These are phyloP conservation scores for Labia minor DNA, from an alignment of 2,888 invertebrate species.

Conservation along the genomic window DNA sequence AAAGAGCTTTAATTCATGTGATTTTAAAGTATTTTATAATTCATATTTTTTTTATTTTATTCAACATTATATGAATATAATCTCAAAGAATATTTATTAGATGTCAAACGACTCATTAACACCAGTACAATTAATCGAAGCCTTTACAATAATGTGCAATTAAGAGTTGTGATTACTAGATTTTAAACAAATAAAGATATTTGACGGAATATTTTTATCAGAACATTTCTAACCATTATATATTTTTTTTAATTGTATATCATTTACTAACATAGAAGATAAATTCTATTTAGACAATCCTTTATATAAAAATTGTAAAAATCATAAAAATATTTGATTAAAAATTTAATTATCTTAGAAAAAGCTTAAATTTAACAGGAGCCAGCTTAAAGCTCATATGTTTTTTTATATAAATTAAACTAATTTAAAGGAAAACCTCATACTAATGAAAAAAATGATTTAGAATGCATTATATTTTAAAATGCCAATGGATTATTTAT, in stretches of 20 bases:
- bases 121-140: constrained; percentile 1
- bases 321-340: not conserved
- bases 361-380: no score
- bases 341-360: no score
- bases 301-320: not conserved
- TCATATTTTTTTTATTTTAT: no score
- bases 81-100: not conserved
- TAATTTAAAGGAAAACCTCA: no score
- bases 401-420: no score
- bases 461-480: no score
- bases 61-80: not conserved
- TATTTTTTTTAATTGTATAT: not conserved
- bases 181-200: not conserved
- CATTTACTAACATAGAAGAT: not conserved
- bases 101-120: not conserved
- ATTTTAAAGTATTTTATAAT: constrained; percentile 3
- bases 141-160: not conserved
- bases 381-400: no score
- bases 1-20: not conserved
- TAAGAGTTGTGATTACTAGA: constrained; percentile 7
- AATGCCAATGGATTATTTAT: no score
- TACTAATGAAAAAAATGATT: no score
- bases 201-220: constrained; percentile 2
- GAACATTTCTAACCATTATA: not conserved
- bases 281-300: constrained; percentile 8